Evolutionary conservation across 2,113 vertebrate genomes (phyloP), one percentile per base, ranked within the genome.

Genomic region (Marmota flaviventris): DNA sequence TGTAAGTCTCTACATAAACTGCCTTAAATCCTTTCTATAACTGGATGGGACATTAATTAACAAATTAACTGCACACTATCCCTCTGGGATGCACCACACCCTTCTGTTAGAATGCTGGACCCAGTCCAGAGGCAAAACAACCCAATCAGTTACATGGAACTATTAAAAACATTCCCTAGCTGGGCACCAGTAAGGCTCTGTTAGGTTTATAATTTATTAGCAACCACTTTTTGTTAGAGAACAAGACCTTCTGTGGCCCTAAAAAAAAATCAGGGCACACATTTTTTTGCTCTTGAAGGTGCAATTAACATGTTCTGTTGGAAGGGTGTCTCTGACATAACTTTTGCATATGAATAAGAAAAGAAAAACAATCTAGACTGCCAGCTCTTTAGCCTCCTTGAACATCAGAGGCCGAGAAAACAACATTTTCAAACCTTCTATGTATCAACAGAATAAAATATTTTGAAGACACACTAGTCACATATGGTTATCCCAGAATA

Each of bases 401-500:
- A 91, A 94, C 1, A 97, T 61, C 82, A 98, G 93, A 94, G 98
- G 75, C 91, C 97, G 91, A 97, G 56, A 98, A 98, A 98, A 98
- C 94, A 98, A 65, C 97, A 95, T 97, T 94, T 98, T 95, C 86
- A 79, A 95, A 94, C 76, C 92, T 98, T 96, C 91, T 97, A 89
- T 89, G 91, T 97, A 93, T 90, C 95, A 98, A 97, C 96, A 98
- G 98, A 97, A 97, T 97, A 97, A 97, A 98, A 97, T 98, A 95
- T 97, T 98, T 97, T 97, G 97, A 97, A 97, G 72, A 96, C 86
- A 95, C 45, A 67, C 79, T 96, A 93, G 85, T 97, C 96, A 92
- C 96, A 98, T 97, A 98, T 98, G 98, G 96, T 72, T 97, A n/a
- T 87, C 91, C 95, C 97, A 98, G 98, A 98, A 98, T 96, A 98